Conservation (phyloP, 2,113 vertebrate genomes). For the Ancistrus triradiatus region DNA sequence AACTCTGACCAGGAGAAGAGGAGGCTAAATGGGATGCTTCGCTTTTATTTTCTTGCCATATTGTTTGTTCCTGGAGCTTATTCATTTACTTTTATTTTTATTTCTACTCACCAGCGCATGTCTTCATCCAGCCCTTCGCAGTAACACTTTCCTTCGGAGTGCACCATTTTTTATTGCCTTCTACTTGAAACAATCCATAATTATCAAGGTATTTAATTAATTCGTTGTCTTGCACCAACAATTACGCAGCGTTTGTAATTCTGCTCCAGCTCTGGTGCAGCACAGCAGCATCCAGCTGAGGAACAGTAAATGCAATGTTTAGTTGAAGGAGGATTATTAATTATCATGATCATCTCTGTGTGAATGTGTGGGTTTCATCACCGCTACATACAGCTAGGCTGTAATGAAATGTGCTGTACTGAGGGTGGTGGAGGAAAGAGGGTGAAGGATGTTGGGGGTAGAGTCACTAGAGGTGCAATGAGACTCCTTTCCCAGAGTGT, state of each 20-base stretch:
- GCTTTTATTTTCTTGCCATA: too few species aligned
- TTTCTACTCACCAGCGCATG: too few species aligned
- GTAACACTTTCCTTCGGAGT: constrained; percentile 35
- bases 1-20: too few species aligned
- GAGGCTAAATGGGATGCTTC: too few species aligned
- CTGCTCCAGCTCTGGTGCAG: constrained; percentile 63
- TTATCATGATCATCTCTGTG: constrained; percentile 85
- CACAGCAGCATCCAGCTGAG: constrained; percentile 70
- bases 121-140: too few species aligned
- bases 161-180: constrained; percentile 46
- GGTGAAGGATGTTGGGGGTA: constrained; percentile 70
- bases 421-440: constrained; percentile 52
- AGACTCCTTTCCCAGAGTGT: constrained; percentile 29
- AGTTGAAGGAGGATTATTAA: constrained; percentile 81
- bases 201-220: constrained; percentile 70
- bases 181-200: constrained; percentile 66
- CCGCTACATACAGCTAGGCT: too few species aligned
- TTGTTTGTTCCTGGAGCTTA: too few species aligned
- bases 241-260: constrained; percentile 73
- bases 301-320: constrained; percentile 92
- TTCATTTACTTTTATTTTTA: too few species aligned
- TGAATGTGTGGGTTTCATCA: constrained; percentile 75
- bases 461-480: constrained; percentile 80
- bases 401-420: constrained; percentile 83
- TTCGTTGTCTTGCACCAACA: constrained; percentile 69